These are phyloP conservation scores for Carapus acus DNA, from an alignment of 2,797 vertebrate genomes.

Conservation along the genomic window DNA sequence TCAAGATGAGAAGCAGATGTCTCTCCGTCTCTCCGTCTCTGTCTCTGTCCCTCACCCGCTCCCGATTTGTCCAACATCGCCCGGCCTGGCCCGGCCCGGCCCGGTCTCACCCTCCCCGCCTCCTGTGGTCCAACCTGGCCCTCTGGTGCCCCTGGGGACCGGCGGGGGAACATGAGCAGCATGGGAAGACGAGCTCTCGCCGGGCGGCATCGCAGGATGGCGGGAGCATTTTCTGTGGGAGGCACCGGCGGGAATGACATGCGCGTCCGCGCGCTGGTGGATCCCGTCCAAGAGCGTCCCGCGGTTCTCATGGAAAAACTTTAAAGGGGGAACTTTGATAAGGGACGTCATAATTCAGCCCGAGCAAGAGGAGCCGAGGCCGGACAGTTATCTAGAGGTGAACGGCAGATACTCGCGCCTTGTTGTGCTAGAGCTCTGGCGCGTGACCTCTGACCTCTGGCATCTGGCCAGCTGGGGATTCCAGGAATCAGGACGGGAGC, in stretches of 20 bases:
- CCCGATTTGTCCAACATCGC: no score
- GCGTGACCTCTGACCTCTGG: conserved; percentile 53
- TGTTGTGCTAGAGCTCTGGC: conserved; percentile 55
- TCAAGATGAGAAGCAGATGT: conserved; percentile 82
- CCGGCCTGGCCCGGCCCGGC: no score
- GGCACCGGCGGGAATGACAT: conserved; percentile 66
- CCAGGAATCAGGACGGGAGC: conserved; percentile 44
- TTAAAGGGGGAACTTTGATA: conserved; percentile 65
- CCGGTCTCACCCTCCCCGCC: conserved; percentile 23
- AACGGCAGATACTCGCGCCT: conserved; percentile 42
- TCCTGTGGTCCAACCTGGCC: conserved; percentile 56
- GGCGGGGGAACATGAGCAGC: conserved; percentile 72
- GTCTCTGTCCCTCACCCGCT: no score
- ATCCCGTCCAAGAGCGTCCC: conserved; percentile 65
- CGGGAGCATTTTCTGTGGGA: conserved; percentile 58
- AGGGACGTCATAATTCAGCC: conserved; percentile 64
- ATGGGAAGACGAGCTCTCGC: conserved; percentile 77
- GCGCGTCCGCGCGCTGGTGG: conserved; percentile 59
- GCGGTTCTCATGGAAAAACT: conserved; percentile 77
- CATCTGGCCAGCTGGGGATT: conserved; percentile 43
- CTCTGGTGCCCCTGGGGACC: conserved; percentile 45
- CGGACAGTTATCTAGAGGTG: conserved; percentile 54
- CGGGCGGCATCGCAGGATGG: conserved; percentile 58
- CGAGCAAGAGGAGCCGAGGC: conserved; percentile 55
- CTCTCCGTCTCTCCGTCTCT: conserved; percentile 57